phyloP scores from a whole-genome alignment of 2,797 vertebrate species.

The Dendrocincla fuliginosa region DNA sequence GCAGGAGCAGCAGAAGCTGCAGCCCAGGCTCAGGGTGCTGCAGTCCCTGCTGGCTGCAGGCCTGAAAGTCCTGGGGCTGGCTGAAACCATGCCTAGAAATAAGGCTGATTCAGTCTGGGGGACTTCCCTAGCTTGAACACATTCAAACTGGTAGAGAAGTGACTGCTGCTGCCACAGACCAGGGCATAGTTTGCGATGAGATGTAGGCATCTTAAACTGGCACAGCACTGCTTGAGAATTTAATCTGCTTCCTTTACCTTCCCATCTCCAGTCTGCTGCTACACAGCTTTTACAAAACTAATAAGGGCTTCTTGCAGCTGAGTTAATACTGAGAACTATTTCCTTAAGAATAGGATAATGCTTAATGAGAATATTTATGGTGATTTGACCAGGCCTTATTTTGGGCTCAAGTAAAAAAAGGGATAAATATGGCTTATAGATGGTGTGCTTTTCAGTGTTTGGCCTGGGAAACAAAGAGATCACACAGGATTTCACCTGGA shows the following conservation, averaged over 20 bases:
- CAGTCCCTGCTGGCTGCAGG: background rate
- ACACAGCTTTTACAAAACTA: background rate
- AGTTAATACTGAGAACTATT: background rate
- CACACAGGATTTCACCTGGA: background rate
- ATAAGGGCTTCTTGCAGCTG: background rate
- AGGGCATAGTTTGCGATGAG: background rate
- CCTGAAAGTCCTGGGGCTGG: background rate
- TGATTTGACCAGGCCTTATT: background rate
- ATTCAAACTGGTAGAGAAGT: background rate
- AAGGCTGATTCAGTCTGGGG: background rate
- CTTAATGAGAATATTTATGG: background rate
- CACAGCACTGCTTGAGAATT: background rate
- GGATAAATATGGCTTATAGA: background rate
- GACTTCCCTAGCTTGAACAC: background rate
- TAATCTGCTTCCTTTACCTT: background rate
- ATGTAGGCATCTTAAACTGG: background rate
- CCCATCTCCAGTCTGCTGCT: background rate
- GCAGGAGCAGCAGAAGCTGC: background rate
- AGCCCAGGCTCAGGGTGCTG: background rate
- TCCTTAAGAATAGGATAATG: background rate
- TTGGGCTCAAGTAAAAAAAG: background rate
- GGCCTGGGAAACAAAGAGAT: background rate
- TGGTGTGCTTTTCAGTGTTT: background rate
- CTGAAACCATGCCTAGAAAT: background rate
- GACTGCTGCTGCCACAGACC: background rate